Base-by-base conservation (phyloP, 1,140 invertebrate species). In the Dendrolimus kikuchii region DNA sequence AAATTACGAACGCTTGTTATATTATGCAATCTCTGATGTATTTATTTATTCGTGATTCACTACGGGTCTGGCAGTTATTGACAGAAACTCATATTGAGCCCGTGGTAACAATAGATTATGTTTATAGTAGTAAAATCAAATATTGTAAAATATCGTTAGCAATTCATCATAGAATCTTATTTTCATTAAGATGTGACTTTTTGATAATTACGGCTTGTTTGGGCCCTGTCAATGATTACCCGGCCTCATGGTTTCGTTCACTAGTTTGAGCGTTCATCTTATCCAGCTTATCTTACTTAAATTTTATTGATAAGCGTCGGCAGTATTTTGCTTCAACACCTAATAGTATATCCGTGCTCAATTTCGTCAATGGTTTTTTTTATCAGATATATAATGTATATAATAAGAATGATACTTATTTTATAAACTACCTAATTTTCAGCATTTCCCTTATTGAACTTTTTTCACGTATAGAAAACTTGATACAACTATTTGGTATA, bases 311-410 rank as follows among this genome's bases (percentile, higher is more conserved):
- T 74, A 68, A 76, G 72, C 67, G 66, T 76, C 78, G 82, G 80
- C 79, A 83, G 75, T 81, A 73, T 79, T 81, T 64, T 67, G 55
- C 77, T 75, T 64, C 66, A 68, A 69, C 68, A 73, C 69, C 62
- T 82, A 86, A 80, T 82, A 86, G 80, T 86, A 77, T 72, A 71
- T 76, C 79, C 81, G 81, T 84, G 81, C 81, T 82, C 80, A 77
- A 71, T 72, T 81, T 80, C 71, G 71, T 72, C 64, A 67, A 23
- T 38, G 9, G n/a, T n/a, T 45, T 45, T 66, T 74, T 72, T 68
- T 74, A 72, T 71, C 72, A 73, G 66, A 70, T 66, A 77, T 65
- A 23, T 77, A 80, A 66, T 76, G 80, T 53, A 56, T 61, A 53
- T 51, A 46, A 57, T 61, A 78, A 70, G 71, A 83, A 79, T 68